Evolutionary conservation across 2,797 vertebrate species (phyloP).

Genomic region (Threskiornis aethiopicus): DNA sequence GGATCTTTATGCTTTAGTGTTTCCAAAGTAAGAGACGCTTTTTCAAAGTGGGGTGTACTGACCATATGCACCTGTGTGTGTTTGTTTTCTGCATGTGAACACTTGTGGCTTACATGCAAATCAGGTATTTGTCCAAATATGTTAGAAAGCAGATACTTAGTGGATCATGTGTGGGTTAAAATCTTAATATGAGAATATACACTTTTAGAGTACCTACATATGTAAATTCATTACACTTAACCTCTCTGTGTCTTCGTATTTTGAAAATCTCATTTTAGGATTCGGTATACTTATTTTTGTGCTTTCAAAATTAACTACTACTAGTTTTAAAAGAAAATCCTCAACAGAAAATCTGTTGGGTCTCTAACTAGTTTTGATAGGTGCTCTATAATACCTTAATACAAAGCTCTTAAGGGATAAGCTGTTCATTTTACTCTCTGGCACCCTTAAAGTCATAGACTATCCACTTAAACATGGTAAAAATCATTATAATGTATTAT

Average conservation of each 20-base stretch:
- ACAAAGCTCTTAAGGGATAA: background rate
- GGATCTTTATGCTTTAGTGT: background rate
- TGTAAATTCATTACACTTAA: background rate
- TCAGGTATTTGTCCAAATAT: background rate
- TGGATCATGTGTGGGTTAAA: background rate
- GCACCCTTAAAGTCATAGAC: background rate
- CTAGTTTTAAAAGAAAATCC: background rate
- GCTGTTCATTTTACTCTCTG: background rate
- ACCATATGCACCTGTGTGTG: background rate
- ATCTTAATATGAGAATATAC: background rate
- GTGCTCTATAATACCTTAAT: background rate
- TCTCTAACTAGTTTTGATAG: background rate
- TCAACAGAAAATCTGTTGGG: background rate
- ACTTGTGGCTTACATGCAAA: background rate
- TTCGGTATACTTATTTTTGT: background rate
- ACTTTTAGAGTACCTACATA: background rate
- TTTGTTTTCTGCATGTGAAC: background rate
- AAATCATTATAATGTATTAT: background rate
- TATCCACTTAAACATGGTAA: background rate
- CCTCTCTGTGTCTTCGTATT: background rate
- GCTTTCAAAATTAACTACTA: background rate
- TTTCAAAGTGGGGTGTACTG: background rate
- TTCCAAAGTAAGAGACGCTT: background rate
- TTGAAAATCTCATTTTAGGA: background rate
- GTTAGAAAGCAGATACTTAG: background rate